Evolutionary conservation across 2,888 invertebrate species (phyloP), one percentile per base, ranked within the genome.

Genomic region (Stenurella melanura): DNA sequence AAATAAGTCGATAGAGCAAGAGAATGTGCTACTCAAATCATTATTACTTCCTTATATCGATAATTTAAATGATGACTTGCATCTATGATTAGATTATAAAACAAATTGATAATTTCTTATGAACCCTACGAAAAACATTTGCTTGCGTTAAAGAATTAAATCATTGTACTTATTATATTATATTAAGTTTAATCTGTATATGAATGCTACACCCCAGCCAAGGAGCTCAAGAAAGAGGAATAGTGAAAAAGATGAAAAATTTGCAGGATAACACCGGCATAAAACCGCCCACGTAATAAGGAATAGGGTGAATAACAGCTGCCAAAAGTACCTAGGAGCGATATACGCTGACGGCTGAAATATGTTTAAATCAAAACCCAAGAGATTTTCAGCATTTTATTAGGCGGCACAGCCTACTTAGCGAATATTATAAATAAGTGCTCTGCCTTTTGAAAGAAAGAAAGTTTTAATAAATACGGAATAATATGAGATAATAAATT

Each of bases 351-450:
- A 69, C 74, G 18, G 34, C 50, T 61, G 54, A 60, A 50, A 68
- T 58, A 61, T 68, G 67, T 74, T 61, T 61, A 57, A 74, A 74
- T 68, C 68, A 68, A 61, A 68, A 19, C 68, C 61, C 63, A 26
- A 54, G 74, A 50, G 74, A 74, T 50, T 54, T 61, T 38, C 68
- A 30, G 74, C 54, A 69, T 69, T 69, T 74, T 69, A 74, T 74
- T 68, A 68, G 60, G 26, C 15, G 21, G 21, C 60, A 30, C 26
- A 26, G 21, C 60, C 26, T 21, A 58, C 18, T 63, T 63, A 63
- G n/a, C 50, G 50, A 61, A 61, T 26, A 61, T 61, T 61, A 26
- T 61, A 26, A 21, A 58, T 58, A 58, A 58, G 15, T 58, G 21
- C 17, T 18, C 17, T 19, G 57, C 2, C 21, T 10, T 26, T 15